phyloP scores from a whole-genome alignment of 2,113 vertebrate genomes.

The Heteronetta atricapilla region DNA sequence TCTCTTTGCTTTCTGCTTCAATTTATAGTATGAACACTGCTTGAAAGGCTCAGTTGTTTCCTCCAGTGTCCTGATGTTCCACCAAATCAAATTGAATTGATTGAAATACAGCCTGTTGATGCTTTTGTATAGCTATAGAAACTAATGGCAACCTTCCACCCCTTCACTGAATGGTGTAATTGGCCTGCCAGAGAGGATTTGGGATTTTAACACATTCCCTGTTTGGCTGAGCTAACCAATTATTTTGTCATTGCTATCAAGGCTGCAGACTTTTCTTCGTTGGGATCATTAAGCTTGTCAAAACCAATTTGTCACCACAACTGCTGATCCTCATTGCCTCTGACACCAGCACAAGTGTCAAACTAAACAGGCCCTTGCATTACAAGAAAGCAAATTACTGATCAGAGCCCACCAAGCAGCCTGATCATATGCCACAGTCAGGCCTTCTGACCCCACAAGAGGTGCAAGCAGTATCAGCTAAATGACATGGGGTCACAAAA shows the following conservation, averaged over 20 bases:
- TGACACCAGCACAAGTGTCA: constrained; percentile 76
- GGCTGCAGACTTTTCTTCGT: constrained; percentile 72
- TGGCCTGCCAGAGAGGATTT: constrained; percentile 75
- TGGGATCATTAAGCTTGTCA: constrained; percentile 82
- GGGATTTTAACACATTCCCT: constrained; percentile 75
- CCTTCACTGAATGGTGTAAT: constrained; percentile 72
- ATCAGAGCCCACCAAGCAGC: constrained; percentile 49
- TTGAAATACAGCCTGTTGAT: constrained; percentile 71
- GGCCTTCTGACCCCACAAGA: constrained; percentile 47
- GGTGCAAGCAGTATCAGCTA: constrained; percentile 42
- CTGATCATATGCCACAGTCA: constrained; percentile 14
- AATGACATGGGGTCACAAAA: constrained; percentile 29
- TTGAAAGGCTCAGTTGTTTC: constrained; percentile 73
- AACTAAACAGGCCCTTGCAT: constrained; percentile 68
- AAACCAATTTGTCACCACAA: constrained; percentile 82
- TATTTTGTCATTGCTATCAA: constrained; percentile 77
- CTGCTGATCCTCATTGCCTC: constrained; percentile 76
- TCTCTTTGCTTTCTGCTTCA: constrained; percentile 52
- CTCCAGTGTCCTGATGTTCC: constrained; percentile 50
- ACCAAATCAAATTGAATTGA: constrained; percentile 68
- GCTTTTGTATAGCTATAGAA: constrained; percentile 72
- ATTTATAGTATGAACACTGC: constrained; percentile 16
- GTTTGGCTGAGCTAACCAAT: constrained; percentile 77
- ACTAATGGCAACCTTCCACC: constrained; percentile 76
- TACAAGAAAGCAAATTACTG: constrained; percentile 71